A percentile compares a stretch with the other conserved stretches of the same genome.
phyloP scores from a whole-genome alignment of 2,113 vertebrate genomes.

The Zingel zingel region DNA sequence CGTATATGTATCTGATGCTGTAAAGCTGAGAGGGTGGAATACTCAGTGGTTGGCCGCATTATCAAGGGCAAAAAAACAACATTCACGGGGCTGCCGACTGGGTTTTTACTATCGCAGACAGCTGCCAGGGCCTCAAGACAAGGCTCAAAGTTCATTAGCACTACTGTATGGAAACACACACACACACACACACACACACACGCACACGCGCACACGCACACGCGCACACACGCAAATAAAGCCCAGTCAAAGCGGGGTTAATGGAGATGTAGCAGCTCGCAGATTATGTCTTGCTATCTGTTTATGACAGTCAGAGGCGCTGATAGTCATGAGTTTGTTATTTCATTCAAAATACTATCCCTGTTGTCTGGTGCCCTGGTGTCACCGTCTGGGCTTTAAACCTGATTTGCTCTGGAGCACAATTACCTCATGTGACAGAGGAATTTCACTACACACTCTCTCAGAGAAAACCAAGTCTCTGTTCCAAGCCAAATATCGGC shows the following conservation, averaged over 20 bases:
- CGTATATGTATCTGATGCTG: slow-evolving; percentile 2
- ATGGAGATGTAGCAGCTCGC: background rate
- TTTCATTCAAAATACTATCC: slow-evolving; percentile 46
- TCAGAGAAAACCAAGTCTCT: background rate
- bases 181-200: no score
- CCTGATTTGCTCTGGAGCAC: slow-evolving; percentile 24
- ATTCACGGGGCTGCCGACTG: slow-evolving; percentile 30
- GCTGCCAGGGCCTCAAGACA: slow-evolving; percentile 45
- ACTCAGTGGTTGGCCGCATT: background rate
- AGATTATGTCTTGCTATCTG: slow-evolving; percentile 45
- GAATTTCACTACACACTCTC: background rate
- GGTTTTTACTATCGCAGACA: slow-evolving; percentile 56
- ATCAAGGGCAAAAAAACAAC: slow-evolving; percentile 51
- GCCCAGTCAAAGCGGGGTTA: slow-evolving; percentile 4
- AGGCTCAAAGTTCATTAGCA: slow-evolving; percentile 78
- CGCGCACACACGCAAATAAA: slow-evolving; percentile 41
- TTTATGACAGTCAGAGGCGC: slow-evolving; percentile 38
- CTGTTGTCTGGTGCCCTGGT: slow-evolving; percentile 3
- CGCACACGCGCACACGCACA: background rate
- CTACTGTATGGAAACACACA: slow-evolving; percentile 48
- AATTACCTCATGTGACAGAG: slow-evolving; percentile 32
- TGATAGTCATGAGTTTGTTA: slow-evolving; percentile 53
- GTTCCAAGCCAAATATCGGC: background rate
- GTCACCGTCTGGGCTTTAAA: slow-evolving; percentile 7
- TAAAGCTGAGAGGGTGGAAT: slow-evolving; percentile 40